phyloP scores from a whole-genome alignment of 2,797 vertebrate genomes.

The Telmatherina bonti region DNA sequence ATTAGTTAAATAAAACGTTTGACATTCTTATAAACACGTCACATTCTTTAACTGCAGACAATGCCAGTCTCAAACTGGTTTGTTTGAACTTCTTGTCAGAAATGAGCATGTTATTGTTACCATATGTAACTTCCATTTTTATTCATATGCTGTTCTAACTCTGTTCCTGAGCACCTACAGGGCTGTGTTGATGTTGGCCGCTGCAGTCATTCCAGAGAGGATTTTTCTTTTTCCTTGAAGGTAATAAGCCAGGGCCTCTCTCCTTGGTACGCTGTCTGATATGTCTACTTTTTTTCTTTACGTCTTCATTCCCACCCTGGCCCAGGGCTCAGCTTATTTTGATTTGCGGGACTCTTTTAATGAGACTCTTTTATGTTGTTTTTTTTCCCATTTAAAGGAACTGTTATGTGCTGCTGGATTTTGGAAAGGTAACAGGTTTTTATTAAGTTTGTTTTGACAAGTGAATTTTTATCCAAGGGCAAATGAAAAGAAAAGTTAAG shows the following conservation, averaged over 20 bases:
- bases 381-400: not conserved
- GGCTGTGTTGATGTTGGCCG: conserved; percentile 64
- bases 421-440: not conserved
- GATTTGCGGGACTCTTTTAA: conserved; percentile 14
- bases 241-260: conserved; percentile 44
- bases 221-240: conserved; percentile 49
- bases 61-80: not conserved
- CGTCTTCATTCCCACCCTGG: conserved; percentile 7
- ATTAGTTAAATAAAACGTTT: no score
- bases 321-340: conserved; percentile 20
- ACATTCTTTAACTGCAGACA: no score
- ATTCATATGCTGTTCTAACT: conserved; percentile 24
- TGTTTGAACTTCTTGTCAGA: not conserved
- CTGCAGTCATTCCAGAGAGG: conserved; percentile 64
- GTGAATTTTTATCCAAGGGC: not conserved
- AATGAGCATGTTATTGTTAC: conserved; percentile 24
- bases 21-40: no score
- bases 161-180: conserved; percentile 52
- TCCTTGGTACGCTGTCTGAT: conserved; percentile 18
- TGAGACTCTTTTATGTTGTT: no score
- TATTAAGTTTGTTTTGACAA: no score
- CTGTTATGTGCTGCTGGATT: not conserved
- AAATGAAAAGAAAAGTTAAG: not conserved
- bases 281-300: not conserved
- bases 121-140: conserved; percentile 5